Evolutionary conservation across 2,113 vertebrate genomes (phyloP), one percentile per base, ranked within the genome.

Genomic region (Triplophysa siluroides): DNA sequence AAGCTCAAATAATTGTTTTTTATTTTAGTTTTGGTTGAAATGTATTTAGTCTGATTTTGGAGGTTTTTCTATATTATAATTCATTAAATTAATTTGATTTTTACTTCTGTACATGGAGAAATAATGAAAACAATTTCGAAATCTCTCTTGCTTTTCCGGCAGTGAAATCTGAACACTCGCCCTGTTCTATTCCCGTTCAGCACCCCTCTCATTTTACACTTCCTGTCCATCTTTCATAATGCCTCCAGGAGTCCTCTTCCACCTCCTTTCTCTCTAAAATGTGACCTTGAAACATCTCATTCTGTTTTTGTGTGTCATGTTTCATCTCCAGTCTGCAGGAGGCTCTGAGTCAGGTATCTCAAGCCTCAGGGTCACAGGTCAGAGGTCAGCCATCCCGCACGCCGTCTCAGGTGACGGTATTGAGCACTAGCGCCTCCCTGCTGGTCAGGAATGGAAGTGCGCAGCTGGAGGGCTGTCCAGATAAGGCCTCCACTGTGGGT

Each of bases 361-460:
- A 97, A 94, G 93, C 93, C 92, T 95, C 93, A 91, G 87, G 92
- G 77, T 91, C 91, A 89, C 96, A 96, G 94, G 93, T 93, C 93
- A 96, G 92, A 95, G 92, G 92, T 90, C 96, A 96, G 94, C 96
- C 97, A 88, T 94, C 96, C 91, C 86, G 94, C 81, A 94, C 96
- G 91, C 94, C 94, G 82, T 96, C 96, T 92, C 97, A 97, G 94
- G 94, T 97, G 89, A 95, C 97, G 86, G 94, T 97, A 92, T 95
- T 96, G 91, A 95, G 96, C 88, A 91, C 95, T 88, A 97, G 96
- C 87, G 90, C 96, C 91, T 97, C 97, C 95, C 96, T 98, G 96
- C 96, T 98, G 98, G 96, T 97, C 96, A 98, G 96, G 95, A 98
- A 96, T 88, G 98, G 96, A 93, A 98, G 97, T 95, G 92, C 94